phyloP scores from a whole-genome alignment of 2,113 vertebrate species.

The Zapus hudsonius region DNA sequence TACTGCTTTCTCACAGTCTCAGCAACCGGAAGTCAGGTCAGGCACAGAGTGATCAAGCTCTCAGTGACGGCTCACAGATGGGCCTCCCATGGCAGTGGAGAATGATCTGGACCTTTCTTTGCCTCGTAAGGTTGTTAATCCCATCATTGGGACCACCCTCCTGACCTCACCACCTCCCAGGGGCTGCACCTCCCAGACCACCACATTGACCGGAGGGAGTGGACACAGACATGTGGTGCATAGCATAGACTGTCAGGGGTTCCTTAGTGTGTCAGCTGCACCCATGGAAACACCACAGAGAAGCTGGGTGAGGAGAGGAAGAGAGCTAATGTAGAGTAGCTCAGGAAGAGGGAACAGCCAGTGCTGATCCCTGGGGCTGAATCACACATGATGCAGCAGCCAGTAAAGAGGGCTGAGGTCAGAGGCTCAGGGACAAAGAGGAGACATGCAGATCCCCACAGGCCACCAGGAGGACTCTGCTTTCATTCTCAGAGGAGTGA shows the following conservation, averaged over 20 bases:
- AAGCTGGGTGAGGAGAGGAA: too few relatives aligned
- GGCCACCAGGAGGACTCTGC: too few relatives aligned
- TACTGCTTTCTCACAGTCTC: too few relatives aligned
- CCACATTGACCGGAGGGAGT: neutral
- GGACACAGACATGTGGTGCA: too few relatives aligned
- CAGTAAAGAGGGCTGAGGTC: too few relatives aligned
- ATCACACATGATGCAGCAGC: neutral
- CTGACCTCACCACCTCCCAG: neutral
- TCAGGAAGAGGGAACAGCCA: neutral
- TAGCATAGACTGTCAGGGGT: too few relatives aligned
- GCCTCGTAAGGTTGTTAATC: neutral
- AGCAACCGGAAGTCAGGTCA: too few relatives aligned
- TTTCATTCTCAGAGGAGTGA: neutral
- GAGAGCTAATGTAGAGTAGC: neutral
- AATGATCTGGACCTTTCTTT: too few relatives aligned
- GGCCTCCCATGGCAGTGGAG: neutral
- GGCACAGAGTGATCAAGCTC: neutral
- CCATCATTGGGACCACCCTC: neutral
- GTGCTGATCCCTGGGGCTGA: neutral
- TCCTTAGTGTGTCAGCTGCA: neutral
- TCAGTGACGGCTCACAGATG: too few relatives aligned
- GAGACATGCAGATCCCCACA: neutral
- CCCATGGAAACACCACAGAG: rapidly evolving
- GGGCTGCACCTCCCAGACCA: neutral
- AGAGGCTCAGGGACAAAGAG: too few relatives aligned